Conservation (phyloP, 1,140 invertebrate species). For the Pachypeltis micranthus region DNA sequence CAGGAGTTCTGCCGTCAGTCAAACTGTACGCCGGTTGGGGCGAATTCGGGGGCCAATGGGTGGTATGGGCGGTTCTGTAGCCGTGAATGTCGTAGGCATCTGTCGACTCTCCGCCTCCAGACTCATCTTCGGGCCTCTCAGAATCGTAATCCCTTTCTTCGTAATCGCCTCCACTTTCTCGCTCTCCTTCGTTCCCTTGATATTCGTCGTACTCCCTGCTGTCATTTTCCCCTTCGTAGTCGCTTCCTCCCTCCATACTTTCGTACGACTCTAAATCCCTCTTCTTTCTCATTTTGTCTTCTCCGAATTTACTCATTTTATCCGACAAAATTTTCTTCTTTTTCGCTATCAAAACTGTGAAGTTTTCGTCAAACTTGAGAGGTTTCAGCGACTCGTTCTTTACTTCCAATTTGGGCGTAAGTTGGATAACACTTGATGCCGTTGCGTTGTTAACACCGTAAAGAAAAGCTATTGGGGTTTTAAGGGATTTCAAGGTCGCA, state of each 20-base stretch:
- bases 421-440: not conserved
- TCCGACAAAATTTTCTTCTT: not conserved
- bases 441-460: not conserved
- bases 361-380: not conserved
- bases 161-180: not conserved
- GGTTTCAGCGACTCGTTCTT: not conserved
- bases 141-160: not conserved
- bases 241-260: not conserved
- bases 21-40: not conserved
- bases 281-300: not conserved
- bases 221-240: not conserved
- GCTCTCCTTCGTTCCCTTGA: not conserved
- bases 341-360: not conserved
- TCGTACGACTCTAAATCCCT: not conserved
- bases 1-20: not conserved
- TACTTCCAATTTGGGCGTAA: not conserved
- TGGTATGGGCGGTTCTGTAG: constrained; percentile 3
- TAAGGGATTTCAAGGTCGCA: not conserved
- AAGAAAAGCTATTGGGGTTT: not conserved
- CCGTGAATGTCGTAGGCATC: constrained; percentile 18
- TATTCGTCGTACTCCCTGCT: not conserved
- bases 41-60: constrained; percentile 10
- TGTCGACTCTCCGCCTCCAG: not conserved
- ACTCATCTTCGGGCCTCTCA: not conserved
- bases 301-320: too few species aligned